These are phyloP conservation scores for Ooceraea biroi DNA, from an alignment of 1,140 invertebrate genomes.

Conservation along the genomic window DNA sequence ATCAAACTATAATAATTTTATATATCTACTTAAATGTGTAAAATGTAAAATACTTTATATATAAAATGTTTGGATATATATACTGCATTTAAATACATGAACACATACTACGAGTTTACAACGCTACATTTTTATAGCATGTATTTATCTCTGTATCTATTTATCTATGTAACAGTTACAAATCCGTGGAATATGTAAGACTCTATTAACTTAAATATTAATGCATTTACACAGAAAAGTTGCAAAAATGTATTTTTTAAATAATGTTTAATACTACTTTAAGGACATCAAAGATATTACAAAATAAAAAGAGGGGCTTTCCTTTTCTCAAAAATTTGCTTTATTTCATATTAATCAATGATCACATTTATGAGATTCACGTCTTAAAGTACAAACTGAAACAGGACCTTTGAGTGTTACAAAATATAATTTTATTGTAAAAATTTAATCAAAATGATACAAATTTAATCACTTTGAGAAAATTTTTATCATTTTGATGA, in stretches of 20 bases:
- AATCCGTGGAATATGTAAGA: background rate
- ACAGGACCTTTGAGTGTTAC: background rate
- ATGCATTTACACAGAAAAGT: slow-evolving; percentile 22
- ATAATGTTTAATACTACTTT: slow-evolving; percentile 22
- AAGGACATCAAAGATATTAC: slow-evolving; percentile 27
- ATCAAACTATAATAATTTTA: slow-evolving; percentile 36
- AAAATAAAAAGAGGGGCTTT: slow-evolving; percentile 2
- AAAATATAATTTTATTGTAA: slow-evolving; percentile 9
- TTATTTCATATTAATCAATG: slow-evolving; percentile 36
- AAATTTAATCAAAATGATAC: too few relatives aligned
- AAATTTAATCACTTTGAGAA: too few relatives aligned
- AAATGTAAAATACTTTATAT: slow-evolving; percentile 52
- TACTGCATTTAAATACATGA: slow-evolving; percentile 24
- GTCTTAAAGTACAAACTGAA: background rate
- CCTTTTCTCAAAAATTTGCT: background rate
- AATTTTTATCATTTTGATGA: background rate
- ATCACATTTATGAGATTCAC: background rate
- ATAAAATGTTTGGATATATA: slow-evolving; percentile 34
- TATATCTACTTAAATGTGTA: slow-evolving; percentile 29
- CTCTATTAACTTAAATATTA: slow-evolving; percentile 28
- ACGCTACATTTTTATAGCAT: slow-evolving; percentile 38
- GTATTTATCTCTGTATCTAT: slow-evolving; percentile 31
- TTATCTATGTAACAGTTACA: slow-evolving; percentile 26
- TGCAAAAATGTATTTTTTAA: slow-evolving; percentile 30
- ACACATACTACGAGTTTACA: background rate